Percentiles rank a stretch among this genome's conserved stretches.
Conservation (phyloP, 1,140 invertebrate species). For the Drosophila miranda region DNA sequence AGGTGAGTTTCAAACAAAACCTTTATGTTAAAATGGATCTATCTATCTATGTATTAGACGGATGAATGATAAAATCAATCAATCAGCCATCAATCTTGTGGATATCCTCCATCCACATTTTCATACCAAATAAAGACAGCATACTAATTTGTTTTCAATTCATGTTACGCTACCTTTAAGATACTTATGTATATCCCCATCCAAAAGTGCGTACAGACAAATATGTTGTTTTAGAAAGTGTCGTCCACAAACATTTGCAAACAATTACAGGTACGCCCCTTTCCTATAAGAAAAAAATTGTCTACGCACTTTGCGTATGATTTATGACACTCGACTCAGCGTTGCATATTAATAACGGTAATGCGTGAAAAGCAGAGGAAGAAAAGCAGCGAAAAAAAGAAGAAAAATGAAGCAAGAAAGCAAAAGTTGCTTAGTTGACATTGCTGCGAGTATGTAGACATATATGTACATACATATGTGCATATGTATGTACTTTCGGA, state of each 20-base stretch:
- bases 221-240: slow-evolving; percentile 49
- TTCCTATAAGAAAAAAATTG: slow-evolving; percentile 26
- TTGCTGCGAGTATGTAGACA: slow-evolving; percentile 4
- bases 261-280: slow-evolving; percentile 44
- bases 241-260: slow-evolving; percentile 62
- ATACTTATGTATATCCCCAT: slow-evolving; percentile 9
- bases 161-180: neutral
- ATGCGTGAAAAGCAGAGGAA: slow-evolving; percentile 28
- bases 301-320: slow-evolving; percentile 72
- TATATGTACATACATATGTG: neutral
- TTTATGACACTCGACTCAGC: slow-evolving; percentile 58
- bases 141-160: too few species aligned
- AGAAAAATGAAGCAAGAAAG: slow-evolving; percentile 30
- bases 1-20: slow-evolving; percentile 42
- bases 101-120: neutral
- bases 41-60: too few species aligned
- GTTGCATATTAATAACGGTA: slow-evolving; percentile 74
- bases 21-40: neutral
- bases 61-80: too few species aligned
- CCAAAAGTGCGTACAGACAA: slow-evolving; percentile 26
- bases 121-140: too few species aligned
- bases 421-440: slow-evolving; percentile 59
- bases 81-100: too few species aligned
- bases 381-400: neutral
- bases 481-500: neutral